Percentiles rank a stretch among this genome's conserved stretches.
phyloP scores from a whole-genome alignment of 2,113 vertebrate species.

The Glaucomys volans region DNA sequence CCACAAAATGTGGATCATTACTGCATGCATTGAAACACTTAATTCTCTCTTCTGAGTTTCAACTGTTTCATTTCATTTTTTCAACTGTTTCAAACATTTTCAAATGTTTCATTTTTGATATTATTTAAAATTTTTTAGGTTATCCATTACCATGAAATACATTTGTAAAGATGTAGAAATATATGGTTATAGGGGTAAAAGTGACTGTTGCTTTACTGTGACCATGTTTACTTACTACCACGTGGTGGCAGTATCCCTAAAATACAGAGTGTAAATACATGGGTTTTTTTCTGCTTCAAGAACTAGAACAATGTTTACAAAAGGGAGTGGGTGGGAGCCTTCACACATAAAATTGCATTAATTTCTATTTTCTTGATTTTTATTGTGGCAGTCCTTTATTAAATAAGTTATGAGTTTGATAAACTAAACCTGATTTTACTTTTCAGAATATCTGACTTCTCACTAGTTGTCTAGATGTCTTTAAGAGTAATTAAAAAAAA shows the following conservation, averaged over 20 bases:
- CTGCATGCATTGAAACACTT: neutral
- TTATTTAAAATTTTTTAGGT: neutral
- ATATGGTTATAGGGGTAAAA: neutral
- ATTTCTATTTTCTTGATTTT: neutral
- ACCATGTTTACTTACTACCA: constrained; percentile 23
- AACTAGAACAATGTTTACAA: constrained; percentile 16
- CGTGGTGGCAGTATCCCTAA: constrained; percentile 60
- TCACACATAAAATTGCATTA: neutral
- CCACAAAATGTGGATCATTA: neutral
- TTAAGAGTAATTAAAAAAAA: neutral
- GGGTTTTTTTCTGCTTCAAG: neutral
- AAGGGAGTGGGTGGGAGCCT: neutral
- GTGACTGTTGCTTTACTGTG: neutral
- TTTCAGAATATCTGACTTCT: constrained; percentile 33
- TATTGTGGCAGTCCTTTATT: neutral
- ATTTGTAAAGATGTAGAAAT: neutral
- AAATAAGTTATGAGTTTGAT: neutral
- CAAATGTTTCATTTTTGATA: neutral
- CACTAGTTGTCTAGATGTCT: neutral
- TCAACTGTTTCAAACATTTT: too few species aligned
- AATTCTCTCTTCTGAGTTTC: neutral
- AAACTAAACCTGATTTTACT: neutral
- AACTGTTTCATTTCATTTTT: too few species aligned
- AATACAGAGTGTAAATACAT: neutral
- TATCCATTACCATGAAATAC: neutral